A percentile compares a stretch with the other conserved stretches of the same genome.
Evolutionary conservation across 2,888 invertebrate species (phyloP).

Genomic region (Diaperis boleti): DNA sequence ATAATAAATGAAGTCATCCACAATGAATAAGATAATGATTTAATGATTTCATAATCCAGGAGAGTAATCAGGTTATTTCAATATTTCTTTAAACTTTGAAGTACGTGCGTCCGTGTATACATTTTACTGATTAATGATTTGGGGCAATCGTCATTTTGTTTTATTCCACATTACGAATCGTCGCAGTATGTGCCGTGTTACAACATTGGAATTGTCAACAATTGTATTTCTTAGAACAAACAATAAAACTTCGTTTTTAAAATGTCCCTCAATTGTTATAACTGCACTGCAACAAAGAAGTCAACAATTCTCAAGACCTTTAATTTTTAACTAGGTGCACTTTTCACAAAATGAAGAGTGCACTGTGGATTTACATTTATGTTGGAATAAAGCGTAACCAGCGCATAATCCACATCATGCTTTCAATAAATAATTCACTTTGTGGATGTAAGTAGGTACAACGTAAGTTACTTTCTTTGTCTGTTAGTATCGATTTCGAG

Average conservation of each 20-base stretch:
- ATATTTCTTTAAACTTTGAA: conserved; percentile 30
- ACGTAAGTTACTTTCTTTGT: too few species aligned
- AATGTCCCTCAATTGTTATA: too few species aligned
- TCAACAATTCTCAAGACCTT: too few species aligned
- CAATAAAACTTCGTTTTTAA: too few species aligned
- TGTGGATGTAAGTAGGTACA: background rate
- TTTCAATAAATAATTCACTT: background rate
- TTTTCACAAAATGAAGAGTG: too few species aligned
- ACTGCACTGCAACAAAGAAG: too few species aligned
- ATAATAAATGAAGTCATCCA: conserved; percentile 45
- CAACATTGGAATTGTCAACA: too few species aligned
- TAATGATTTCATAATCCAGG: conserved; percentile 38
- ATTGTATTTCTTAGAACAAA: too few species aligned
- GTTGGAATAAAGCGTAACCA: too few species aligned
- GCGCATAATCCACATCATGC: too few species aligned
- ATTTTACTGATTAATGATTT: conserved; percentile 27
- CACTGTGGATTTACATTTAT: too few species aligned
- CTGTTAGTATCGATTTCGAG: background rate
- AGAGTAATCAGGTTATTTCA: conserved; percentile 26
- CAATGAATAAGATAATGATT: conserved; percentile 44
- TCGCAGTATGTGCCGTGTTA: conserved; percentile 2
- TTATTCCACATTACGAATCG: conserved; percentile 11
- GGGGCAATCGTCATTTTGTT: conserved; percentile 20
- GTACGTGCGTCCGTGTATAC: conserved; percentile 16
- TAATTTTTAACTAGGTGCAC: too few species aligned